Base-by-base conservation (phyloP, 2,113 vertebrate species). In the Pelmatolapia mariae region DNA sequence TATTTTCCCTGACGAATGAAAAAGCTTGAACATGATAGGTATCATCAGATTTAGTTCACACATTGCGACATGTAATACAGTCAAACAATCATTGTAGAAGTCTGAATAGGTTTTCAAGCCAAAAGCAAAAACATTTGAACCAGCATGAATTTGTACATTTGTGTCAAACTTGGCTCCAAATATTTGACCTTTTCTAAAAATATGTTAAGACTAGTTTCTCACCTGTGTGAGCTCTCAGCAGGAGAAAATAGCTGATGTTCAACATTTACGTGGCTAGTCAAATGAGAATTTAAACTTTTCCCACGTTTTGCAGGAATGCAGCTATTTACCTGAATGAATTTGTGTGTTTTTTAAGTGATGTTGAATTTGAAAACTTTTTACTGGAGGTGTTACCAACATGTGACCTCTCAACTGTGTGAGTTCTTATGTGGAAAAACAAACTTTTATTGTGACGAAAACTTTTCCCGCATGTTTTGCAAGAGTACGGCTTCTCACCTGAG, bases 341-440 rank as follows among this genome's bases (percentile, higher is more conserved):
- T 59, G 26, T 10, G 13, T 59, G 57, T 31, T 31, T 59, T 59
- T 31, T 59, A 59, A 59, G 26, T 59, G 56, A 29, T 29, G 24
- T 59, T 59, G 8, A 59, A 59, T 29, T 29, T 59, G 24, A 29
- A 29, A 57, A 57, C 56, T 29, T 57, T 57, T 29, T 29, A 57
- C 56, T 26, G 56, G 3, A 29, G 56, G 56, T 1, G 2, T 59
- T 15, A 0, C 7, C 24, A 57, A 29, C 54, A 57, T 57, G 54
- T 57, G 26, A 18, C 26, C 57, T 59, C 26, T 59, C 57, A 59
- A 4, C 8, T 59, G 57, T 59, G 57, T 59, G 57, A 59, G 15
- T 31, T 31, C 57, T 59, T 29, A 29, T 59, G 26, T 59, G 57
- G 26, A 31, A 31, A 59, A 15, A 31, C 26, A 59, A 31, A 31